These are phyloP conservation scores for Elanoides forficatus DNA, from an alignment of 2,113 vertebrate species.

Conservation along the genomic window DNA sequence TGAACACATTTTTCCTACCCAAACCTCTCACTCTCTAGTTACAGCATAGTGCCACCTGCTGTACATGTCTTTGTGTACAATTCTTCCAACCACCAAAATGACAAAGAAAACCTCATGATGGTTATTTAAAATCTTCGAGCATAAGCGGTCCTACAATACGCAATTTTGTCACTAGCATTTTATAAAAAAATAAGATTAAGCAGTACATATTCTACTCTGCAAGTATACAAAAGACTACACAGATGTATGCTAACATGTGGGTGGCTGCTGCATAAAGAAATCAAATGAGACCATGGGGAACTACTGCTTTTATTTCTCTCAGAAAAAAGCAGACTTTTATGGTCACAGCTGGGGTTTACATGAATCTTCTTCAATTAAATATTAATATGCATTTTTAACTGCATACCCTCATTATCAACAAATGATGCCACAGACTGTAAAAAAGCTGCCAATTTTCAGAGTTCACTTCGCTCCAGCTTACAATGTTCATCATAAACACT, in stretches of 20 bases:
- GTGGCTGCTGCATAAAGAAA: slow-evolving; percentile 48
- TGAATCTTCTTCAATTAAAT: slow-evolving; percentile 57
- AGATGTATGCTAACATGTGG: not conserved
- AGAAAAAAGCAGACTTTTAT: not conserved
- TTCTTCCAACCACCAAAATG: not conserved
- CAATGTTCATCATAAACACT: not conserved
- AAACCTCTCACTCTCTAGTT: slow-evolving; percentile 8
- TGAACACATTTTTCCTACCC: not conserved
- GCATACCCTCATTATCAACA: slow-evolving; percentile 25
- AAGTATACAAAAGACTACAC: slow-evolving; percentile 21
- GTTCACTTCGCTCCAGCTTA: not conserved
- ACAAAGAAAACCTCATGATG: not conserved
- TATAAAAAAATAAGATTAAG: not conserved
- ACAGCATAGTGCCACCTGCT: slow-evolving; percentile 74
- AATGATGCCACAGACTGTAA: slow-evolving; percentile 3
- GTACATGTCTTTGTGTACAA: slow-evolving; percentile 17
- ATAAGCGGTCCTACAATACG: not conserved
- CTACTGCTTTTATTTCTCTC: slow-evolving; percentile 13
- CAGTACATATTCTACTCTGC: not conserved
- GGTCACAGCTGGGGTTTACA: slow-evolving; percentile 22
- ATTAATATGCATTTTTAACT: slow-evolving; percentile 3
- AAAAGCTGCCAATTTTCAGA: not conserved
- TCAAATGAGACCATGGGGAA: not conserved
- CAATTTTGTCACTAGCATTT: not conserved
- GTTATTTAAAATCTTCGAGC: slow-evolving; percentile 29